Evolutionary conservation across 2,113 vertebrate species (phyloP).

Genomic region (Bothrops jararaca): DNA sequence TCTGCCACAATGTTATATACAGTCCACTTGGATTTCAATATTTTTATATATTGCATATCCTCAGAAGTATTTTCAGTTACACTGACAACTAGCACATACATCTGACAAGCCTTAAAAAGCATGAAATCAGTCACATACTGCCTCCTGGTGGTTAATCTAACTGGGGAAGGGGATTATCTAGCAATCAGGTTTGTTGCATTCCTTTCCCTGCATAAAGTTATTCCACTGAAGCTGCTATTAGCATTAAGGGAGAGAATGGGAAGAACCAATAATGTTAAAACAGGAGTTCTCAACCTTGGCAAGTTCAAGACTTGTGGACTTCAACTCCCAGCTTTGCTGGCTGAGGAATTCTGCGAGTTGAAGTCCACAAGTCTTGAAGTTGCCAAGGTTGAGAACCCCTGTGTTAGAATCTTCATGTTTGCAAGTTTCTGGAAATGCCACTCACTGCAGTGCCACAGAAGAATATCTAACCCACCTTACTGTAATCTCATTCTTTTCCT

Average conservation of each 20-base stretch:
- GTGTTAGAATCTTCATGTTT: not conserved
- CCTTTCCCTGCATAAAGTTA: not conserved
- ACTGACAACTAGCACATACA: not conserved
- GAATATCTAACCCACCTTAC: no score
- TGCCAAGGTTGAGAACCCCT: no score
- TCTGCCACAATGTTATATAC: not conserved
- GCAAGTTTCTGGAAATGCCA: not conserved
- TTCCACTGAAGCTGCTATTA: not conserved
- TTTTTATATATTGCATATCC: not conserved
- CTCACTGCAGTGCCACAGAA: not conserved
- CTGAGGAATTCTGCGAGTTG: no score
- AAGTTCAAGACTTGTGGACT: no score
- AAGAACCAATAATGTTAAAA: not conserved
- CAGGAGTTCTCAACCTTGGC: no score
- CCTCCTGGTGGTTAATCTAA: not conserved
- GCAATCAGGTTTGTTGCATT: not conserved
- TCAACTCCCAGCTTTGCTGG: no score
- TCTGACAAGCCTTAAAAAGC: not conserved
- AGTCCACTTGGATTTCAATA: not conserved
- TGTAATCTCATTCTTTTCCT: not conserved
- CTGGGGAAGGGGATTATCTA: not conserved
- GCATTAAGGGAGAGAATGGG: no score
- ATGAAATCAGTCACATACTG: not conserved
- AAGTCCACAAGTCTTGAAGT: no score
- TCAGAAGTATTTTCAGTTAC: not conserved